Evolutionary conservation across 35 echinoderm and acorn worm genomes (phyloP), one percentile per base, ranked within the genome.

Genomic region (Apostichopus japonicus): DNA sequence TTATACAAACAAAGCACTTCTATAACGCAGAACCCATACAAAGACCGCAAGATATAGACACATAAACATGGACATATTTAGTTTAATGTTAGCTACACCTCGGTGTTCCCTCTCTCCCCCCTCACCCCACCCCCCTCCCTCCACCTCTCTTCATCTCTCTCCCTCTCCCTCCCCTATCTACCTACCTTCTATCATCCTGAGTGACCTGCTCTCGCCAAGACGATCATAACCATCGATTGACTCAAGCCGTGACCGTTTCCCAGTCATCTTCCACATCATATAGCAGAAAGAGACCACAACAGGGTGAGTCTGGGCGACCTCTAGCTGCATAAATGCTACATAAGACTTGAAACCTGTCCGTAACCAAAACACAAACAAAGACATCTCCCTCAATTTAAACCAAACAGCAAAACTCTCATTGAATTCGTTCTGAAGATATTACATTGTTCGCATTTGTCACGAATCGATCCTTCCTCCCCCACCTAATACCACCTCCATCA

Each of bases 311-410:
- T 96, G 95, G 1, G 90, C 95, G 6, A 92, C 95, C 58, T 96
- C 95, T 24, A 96, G 21, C 57, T 96, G 93, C 5, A 96, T 24
- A 53, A 96, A 96, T 1, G 93, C 95, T 14, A 96, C 65, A 62
- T 96, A 96, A 16, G 95, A 93, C 83, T 96, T 96, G 78, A 94
- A 96, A 92, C 95, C 95, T 96, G 54, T 44, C 33, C 33, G 33
- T 44, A 44, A 44, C 33, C 33, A 59, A 83, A 44, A 44, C 33
- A 44, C 33, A 44, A 44, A 44, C 33, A 44, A 44, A 44, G 33
- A 44, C 33, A 44, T 44, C 25, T 0, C 33, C 33, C 33, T 44
- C 33, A 44, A 44, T 44, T 44, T 44, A 24, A 15, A 77, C 13
- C 67, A 72, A 72, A 72, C 13, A 72, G n/a, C 1, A 15, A 15